Base-by-base conservation (phyloP, 2,888 invertebrate genomes). In the Tenodera sinensis region DNA sequence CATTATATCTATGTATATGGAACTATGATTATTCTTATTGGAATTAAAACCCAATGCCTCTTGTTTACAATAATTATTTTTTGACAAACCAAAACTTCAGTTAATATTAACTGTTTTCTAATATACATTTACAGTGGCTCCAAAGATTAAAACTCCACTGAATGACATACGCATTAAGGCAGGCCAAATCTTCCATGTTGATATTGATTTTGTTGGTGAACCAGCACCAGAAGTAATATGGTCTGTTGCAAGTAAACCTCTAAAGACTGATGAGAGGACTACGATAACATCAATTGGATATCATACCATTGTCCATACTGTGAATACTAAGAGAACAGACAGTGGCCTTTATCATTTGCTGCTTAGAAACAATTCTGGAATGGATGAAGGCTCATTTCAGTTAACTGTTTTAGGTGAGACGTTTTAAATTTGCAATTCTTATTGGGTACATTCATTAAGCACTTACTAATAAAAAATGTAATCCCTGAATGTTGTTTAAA, bases 141-240 rank as follows among this genome's bases (percentile, higher is more conserved):
- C 99, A 2, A 98, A 98, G 94, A 99, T 99, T 92, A 96, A 98
- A 91, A 97, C 98, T 88, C 97, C 98, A 2, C 95, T 98, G 91
- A 96, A 97, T 91, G 98, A 99, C 92, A 95, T 99, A 90, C 96
- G 97, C 91, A 97, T 99, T 92, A 99, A 98, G 93, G 97, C 98
- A 90, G 98, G 98, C 86, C 97, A 98, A 91, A 97, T 98, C 91
- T 96, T 98, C 94, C 98, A 97, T 91, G 94, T 97, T 91, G 98
- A 98, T 92, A 97, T 99, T 84, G 96, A 98, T 92, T 99, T 98
- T 92, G 96, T 98, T 92, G 99, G 99, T 90, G 98, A 99, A 93
- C 99, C 99, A 27, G 95, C 96, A 89, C 99, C 99, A 47, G 97
- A 97, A 92, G 98, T 97, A 3, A 96, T 95, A 90, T 99, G 99